Percentiles rank a stretch among this genome's conserved stretches.
Evolutionary conservation across 2,113 vertebrate genomes (phyloP).

Genomic region (Varanus salvator): DNA sequence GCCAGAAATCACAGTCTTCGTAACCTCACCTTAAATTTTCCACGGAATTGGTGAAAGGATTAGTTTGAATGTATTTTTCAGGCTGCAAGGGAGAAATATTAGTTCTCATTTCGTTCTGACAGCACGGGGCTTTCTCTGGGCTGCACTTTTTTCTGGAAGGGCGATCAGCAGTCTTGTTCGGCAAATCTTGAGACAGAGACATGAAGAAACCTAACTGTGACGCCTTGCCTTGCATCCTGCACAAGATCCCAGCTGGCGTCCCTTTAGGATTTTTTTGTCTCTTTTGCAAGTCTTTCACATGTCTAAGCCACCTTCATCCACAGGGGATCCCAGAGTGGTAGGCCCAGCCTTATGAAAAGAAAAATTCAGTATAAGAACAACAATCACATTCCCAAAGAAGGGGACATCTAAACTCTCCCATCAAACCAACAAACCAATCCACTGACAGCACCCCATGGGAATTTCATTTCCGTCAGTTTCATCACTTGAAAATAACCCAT

Average conservation of each 20-base stretch:
- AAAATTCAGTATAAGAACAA: too few relatives aligned
- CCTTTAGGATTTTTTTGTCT: background rate
- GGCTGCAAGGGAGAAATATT: background rate
- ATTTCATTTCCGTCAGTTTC: too few relatives aligned
- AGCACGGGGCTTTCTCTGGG: background rate
- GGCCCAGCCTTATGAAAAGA: too few relatives aligned
- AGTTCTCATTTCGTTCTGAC: background rate
- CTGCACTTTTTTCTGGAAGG: background rate
- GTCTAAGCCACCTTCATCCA: too few relatives aligned
- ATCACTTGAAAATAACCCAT: too few relatives aligned
- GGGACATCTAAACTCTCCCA: too few relatives aligned
- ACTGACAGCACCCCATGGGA: too few relatives aligned
- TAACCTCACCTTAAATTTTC: slow-evolving; percentile 13
- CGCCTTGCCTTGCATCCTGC: too few relatives aligned
- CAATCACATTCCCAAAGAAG: too few relatives aligned
- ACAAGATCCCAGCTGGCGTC: background rate
- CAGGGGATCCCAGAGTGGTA: too few relatives aligned
- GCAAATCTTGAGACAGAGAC: background rate
- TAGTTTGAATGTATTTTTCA: slow-evolving; percentile 36
- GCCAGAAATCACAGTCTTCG: background rate
- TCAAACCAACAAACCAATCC: too few relatives aligned
- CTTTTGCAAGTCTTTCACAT: too few relatives aligned
- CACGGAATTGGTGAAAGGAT: background rate
- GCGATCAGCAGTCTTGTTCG: background rate
- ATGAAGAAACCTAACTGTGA: background rate